phyloP scores from a whole-genome alignment of 2,888 invertebrate species.

The Dione vanillae region DNA sequence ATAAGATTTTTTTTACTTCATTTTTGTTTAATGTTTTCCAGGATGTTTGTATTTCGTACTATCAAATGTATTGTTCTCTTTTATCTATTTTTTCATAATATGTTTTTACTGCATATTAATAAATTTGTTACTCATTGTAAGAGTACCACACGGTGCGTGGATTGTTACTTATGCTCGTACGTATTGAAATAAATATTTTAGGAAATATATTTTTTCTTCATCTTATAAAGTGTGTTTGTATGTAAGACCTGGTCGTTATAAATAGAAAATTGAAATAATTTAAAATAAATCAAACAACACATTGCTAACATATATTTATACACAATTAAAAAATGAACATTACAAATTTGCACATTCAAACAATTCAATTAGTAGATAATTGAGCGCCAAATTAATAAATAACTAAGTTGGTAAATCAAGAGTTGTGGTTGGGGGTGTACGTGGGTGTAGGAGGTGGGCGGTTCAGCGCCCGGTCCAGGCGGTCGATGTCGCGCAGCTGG shows the following conservation, averaged over 20 bases:
- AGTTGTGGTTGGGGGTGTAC: background rate
- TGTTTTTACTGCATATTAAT: conserved; percentile 47
- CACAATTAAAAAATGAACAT: background rate
- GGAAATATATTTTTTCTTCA: conserved; percentile 45
- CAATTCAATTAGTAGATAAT: background rate
- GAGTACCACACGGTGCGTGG: conserved; percentile 69
- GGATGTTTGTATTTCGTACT: conserved; percentile 57
- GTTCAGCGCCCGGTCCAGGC: conserved; percentile 60
- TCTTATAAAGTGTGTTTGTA: conserved; percentile 9
- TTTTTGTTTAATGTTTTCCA: conserved; percentile 35
- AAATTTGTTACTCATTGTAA: conserved; percentile 60
- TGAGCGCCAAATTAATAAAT: background rate
- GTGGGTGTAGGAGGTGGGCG: conserved; percentile 24
- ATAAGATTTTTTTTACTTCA: conserved; percentile 36
- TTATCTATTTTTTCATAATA: conserved; percentile 59
- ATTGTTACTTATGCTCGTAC: conserved; percentile 69
- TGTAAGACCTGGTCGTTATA: background rate
- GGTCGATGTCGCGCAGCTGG: conserved; percentile 58
- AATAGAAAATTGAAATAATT: too few species aligned
- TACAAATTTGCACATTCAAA: background rate
- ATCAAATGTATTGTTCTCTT: conserved; percentile 59
- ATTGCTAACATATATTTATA: background rate
- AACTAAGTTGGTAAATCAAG: background rate
- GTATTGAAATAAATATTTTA: conserved; percentile 60
- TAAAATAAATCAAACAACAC: background rate